Conservation (phyloP, 2,113 vertebrate genomes). For the Tylochromis polylepis region DNA sequence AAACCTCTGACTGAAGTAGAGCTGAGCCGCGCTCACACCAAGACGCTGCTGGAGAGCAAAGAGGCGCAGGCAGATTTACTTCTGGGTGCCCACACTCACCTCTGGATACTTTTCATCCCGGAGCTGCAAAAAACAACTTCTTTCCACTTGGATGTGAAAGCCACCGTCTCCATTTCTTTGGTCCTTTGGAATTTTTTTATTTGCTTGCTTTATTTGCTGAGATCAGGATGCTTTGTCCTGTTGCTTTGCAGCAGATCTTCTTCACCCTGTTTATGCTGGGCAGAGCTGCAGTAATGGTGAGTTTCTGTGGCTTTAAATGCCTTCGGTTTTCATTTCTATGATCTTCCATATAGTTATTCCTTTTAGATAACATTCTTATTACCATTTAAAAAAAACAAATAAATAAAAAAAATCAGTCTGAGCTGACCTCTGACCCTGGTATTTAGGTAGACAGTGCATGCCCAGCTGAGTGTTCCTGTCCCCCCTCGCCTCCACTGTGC, state of each 20-base stretch:
- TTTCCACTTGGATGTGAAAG: neutral
- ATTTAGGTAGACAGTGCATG: conserved; percentile 47
- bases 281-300: conserved; percentile 45
- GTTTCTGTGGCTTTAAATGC: neutral
- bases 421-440: conserved; percentile 2
- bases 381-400: neutral
- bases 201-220: neutral
- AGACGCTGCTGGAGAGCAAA: neutral
- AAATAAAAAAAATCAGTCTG: neutral
- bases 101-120: conserved; percentile 21
- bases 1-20: conserved; percentile 49
- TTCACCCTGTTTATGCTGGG: conserved; percentile 25
- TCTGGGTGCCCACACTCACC: neutral
- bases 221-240: conserved; percentile 33
- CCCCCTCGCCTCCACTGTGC: conserved; percentile 39
- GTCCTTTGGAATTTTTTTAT: neutral
- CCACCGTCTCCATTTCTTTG: neutral
- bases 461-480: conserved; percentile 60
- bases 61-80: neutral
- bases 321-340: neutral
- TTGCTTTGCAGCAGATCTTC: conserved; percentile 3
- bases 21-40: conserved; percentile 23
- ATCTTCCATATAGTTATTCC: neutral
- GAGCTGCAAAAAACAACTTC: neutral
- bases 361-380: neutral